Base-by-base conservation (phyloP, 2,113 vertebrate genomes). In the Zapus hudsonius region DNA sequence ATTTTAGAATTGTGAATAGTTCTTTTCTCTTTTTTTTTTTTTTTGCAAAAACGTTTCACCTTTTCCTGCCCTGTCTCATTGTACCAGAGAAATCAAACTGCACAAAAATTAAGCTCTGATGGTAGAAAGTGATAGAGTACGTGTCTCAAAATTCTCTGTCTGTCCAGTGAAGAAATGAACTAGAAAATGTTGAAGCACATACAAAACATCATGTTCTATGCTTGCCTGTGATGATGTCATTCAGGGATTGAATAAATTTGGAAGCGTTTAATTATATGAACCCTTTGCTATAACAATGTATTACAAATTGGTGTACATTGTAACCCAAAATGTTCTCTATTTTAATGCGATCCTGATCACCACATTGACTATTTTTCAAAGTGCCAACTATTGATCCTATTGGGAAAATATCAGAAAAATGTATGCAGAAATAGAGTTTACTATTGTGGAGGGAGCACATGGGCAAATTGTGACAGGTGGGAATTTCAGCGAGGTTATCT, bases 41-140 rank as follows among this genome's bases (percentile, higher is more conserved):
- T 42, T 61, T 67, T 69, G 57, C 61, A 94, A 67, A 94, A 92
- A 70, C 5, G 10, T 64, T 59, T 74, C n/a, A 47, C 42, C 33
- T 79, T 89, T 64, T 20, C 12, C 36, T 38, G 25, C 23, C 12
- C 36, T n/a, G 22, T 74, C 23, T 92, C 57, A 84, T 59, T 87
- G 59, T 79, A n/a, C 66, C 19, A 92, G 63, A 94, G 73, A 89
- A 87, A 79, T n/a, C 25, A 74, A 94, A 86, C 89, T 70, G 84
- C 89, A 87, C 59, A 82, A 52, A 80, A 74, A 78, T 92, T 66
- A 96, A 95, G 92, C 89, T 83, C 84, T 82, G 84, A 66, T 55
- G 91, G 81, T 73, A 93, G 67, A 78, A 93, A 40, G 40, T 74
- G 63, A 47, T 63, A 52, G 69, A 31, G 23, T 12, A 5, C 75